Percentiles rank a stretch among this genome's conserved stretches.
Conservation (phyloP, 2,797 vertebrate species). For the Falco berigora region DNA sequence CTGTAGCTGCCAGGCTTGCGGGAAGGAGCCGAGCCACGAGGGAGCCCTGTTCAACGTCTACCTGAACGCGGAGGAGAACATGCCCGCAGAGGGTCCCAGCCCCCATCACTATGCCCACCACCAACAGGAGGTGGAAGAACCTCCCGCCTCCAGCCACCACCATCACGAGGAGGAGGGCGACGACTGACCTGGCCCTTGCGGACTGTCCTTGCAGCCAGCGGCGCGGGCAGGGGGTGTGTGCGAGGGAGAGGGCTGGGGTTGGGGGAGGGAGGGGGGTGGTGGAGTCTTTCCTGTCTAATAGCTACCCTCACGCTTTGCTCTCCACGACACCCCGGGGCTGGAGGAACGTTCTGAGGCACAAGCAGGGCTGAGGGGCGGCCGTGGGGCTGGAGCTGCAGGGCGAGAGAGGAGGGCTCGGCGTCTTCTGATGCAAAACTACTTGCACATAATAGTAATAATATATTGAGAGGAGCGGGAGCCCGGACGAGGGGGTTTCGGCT, state of each 20-base stretch:
- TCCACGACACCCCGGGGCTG: not conserved
- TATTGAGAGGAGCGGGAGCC: constrained; percentile 19
- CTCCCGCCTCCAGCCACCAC: constrained; percentile 43
- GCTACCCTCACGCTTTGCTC: not conserved
- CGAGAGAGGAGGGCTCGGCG: not conserved
- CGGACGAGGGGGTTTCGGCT: not conserved
- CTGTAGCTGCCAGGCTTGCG: constrained; percentile 96
- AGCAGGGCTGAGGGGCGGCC: not conserved
- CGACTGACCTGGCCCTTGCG: constrained; percentile 54
- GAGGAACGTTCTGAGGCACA: not conserved
- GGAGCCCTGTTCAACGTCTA: constrained; percentile 88
- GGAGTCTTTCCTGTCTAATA: not conserved
- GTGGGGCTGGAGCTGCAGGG: not conserved
- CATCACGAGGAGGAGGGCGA: constrained; percentile 68
- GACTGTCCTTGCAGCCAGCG: constrained; percentile 17
- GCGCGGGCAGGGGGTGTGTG: not conserved
- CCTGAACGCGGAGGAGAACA: constrained; percentile 71
- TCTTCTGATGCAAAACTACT: not conserved
- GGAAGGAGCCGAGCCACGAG: constrained; percentile 86
- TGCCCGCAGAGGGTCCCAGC: constrained; percentile 35
- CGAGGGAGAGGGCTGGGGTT: not conserved
- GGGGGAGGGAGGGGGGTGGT: constrained; percentile 43
- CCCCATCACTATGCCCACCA: constrained; percentile 62
- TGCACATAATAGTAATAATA: constrained; percentile 34
- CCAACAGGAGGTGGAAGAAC: constrained; percentile 44